Evolutionary conservation across 2,888 invertebrate species (phyloP), one percentile per base, ranked within the genome.

Genomic region (Drosophila imparisetae): DNA sequence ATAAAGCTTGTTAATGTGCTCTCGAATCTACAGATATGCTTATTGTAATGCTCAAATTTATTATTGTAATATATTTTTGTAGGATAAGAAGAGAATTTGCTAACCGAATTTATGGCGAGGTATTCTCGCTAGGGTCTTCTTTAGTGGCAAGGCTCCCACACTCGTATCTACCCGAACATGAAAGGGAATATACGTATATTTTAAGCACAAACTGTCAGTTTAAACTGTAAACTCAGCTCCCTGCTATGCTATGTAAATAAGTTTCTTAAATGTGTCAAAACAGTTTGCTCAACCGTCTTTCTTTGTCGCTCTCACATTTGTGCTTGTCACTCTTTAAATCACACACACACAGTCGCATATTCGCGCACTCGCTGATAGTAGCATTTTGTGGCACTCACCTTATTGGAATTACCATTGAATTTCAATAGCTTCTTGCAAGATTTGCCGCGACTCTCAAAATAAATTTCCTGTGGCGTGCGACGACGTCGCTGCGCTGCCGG

Each of bases 361-460:
- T 45, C 48, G 48, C 15, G 38, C 24, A 49, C 38, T 36, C 18
- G 61, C 13, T 29, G 8, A 27, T 53, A n/a, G 58, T 38, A 30
- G 38, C 40, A 64, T 58, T 66, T 63, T 62, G 62, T 71, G 57
- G 72, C 72, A 91, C 93, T 94, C 91, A 96, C 96, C 95, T 96
- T 96, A 93, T 96, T 96, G 59, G 96, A 96, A 91, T 95, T 96
- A 83, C 97, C 96, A 93, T 96, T 96, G 94, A 96, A 96, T 91
- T 95, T 94, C 66, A 97, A 95, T 81, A 97, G 94, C 93, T 96
- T 97, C 91, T 96, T 95, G 93, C 96, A 96, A 93, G 96, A 96
- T 92, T 96, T 96, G 77, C 97, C 97, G 76, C 96, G 95, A 87
- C 96, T 96, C 93, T 97, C 97, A 88, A 95, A 95, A 92, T 95